Evolutionary conservation across 1,140 invertebrate genomes (phyloP), one percentile per base, ranked within the genome.

Genomic region (Psilanteris sp.): DNA sequence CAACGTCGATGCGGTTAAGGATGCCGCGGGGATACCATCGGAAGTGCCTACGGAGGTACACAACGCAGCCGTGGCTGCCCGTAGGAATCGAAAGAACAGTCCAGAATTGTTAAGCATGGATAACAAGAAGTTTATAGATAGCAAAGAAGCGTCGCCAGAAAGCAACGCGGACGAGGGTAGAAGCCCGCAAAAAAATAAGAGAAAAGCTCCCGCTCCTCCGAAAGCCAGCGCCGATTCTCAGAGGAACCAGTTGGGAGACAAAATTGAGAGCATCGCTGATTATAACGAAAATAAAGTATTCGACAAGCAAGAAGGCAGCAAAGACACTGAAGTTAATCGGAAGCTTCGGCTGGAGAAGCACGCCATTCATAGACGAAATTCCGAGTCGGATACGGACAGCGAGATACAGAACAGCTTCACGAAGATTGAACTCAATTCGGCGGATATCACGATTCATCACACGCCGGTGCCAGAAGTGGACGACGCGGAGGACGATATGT

Each of bases 401-500:
- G 88, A 89, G 54, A 68, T 87, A 6, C 84, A 86, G 18, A 84
- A 88, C 13, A 88, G 79, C 36, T 86, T 90, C 8, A 91, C 89
- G 8, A 91, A 89, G 1, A 93, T 94, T 20, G 93, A 94, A 80
- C 75, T 94, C 5, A 93, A 94, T 80, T 90, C 93, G 1, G 91
- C 92, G 29, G 92, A 94, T 68, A 93, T 94, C 27, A 94, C 92
- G 1, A 92, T 94, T 22, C 93, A 94, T 79, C 92, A 93, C 75
- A 91, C 91, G 2, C 91, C 91, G 1, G 82, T 90, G 13, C 90
- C 91, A 14, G 87, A 87, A 9, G 85, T 87, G 14, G 89, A 91
- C n/a, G 88, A 90, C 48, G 32, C 68, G 0, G 83, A 89, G 1
- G 91, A 91, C 50, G 91, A 93, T 59, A 91, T 91, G 68, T 93